Base-by-base conservation (phyloP, 2,113 vertebrate genomes). In the Pyrgilauda ruficollis region DNA sequence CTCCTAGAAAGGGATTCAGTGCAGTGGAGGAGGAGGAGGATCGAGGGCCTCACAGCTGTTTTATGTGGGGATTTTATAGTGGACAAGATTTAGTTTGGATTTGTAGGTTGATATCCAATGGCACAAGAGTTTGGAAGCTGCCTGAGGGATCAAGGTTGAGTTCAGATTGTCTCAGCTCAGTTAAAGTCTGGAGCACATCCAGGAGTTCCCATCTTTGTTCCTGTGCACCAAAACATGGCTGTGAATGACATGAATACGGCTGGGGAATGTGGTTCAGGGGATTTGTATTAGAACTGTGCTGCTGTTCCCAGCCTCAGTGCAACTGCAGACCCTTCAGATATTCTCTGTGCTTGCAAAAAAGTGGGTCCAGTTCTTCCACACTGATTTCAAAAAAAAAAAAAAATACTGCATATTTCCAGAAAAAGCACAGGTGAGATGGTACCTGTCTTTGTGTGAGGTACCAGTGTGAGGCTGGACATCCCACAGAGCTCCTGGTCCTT, bases 31-130 rank as follows among this genome's bases (percentile, higher is more conserved):
- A 19, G 43, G 67, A 18, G 43, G 67, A 18, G 43, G 61, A 35
- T 24, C 0, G 0, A 86, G 52, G 33, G 33, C 4, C 15, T 20
- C 22, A 2, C 33, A 26, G 21, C 26, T 69, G 33, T n/a, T 30
- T n/a, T 30, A 1, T 17, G 17, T 39, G 44, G 27, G 9, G 12
- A 55, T 37, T 83, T 83, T 46, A 28, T 13, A 26, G 46, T 23
- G 27, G 49, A 16, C 41, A 68, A 73, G n/a, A 26, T 33, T 67
- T n/a, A n/a, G 15, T 80, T 68, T 85, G 62, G 17, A 30, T 87
- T 82, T 44, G 6, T 37, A 52, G 31, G 16, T 72, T 56, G 20
- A 10, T 62, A 59, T 17, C 17, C 20, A 35, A 15, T 0, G 3
- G 30, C 67, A 73, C 14, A 19, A 79, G 43, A 49, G 35, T 33